Evolutionary conservation across 2,113 vertebrate species (phyloP).

Genomic region (Zosterops hypoxanthus): DNA sequence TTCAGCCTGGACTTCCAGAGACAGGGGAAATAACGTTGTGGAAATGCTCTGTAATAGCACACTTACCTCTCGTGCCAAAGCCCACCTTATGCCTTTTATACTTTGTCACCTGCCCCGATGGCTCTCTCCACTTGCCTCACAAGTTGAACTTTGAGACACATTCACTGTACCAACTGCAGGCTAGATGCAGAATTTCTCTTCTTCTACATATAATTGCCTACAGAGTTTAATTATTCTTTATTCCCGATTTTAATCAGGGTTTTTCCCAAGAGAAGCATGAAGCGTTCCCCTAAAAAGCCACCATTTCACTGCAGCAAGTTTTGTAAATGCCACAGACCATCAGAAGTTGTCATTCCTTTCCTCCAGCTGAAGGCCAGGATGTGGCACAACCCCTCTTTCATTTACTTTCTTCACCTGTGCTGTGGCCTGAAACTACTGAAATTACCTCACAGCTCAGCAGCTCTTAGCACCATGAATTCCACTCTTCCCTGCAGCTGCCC

Average conservation of each 20-base stretch:
- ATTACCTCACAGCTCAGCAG: not conserved
- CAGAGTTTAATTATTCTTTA: not conserved
- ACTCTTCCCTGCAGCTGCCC: not conserved
- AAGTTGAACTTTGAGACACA: not conserved
- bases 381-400: fast-evolving
- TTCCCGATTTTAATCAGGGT: fast-evolving
- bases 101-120: not conserved
- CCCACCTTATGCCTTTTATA: fast-evolving
- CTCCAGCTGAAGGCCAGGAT: not conserved
- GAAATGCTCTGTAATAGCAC: not conserved
- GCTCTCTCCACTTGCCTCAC: not conserved
- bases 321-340: not conserved
- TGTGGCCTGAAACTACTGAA: not conserved
- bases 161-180: not conserved
- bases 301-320: not conserved
- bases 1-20: not conserved
- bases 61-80: not conserved
- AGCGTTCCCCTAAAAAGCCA: not conserved
- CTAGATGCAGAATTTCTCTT: not conserved
- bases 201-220: not conserved
- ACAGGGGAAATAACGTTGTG: fast-evolving
- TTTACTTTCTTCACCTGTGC: not conserved
- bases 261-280: not conserved
- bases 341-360: not conserved
- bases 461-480: not conserved